phyloP scores from a whole-genome alignment of 2,797 vertebrate genomes.

The Myotis pilosus region DNA sequence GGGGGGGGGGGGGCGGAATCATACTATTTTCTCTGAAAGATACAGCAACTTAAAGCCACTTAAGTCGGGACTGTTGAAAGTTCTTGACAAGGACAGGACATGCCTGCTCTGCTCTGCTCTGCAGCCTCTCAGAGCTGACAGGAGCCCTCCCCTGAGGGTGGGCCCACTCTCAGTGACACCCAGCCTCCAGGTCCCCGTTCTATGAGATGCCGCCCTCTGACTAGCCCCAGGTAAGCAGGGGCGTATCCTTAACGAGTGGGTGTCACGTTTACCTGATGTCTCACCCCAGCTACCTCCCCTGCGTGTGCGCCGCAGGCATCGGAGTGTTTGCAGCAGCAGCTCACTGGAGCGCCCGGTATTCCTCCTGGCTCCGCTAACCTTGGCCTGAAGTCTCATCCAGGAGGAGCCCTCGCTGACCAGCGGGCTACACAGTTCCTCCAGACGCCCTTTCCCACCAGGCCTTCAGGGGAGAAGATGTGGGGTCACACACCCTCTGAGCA shows the following conservation, averaged over 20 bases:
- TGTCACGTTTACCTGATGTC: neutral
- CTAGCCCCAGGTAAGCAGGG: neutral
- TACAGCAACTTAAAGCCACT: neutral
- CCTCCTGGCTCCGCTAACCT: neutral
- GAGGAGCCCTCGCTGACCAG: neutral
- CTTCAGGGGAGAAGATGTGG: neutral
- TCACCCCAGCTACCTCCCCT: neutral
- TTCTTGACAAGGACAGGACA: neutral
- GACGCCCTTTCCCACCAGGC: neutral
- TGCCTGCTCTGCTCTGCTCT: neutral
- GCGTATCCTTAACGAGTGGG: neutral
- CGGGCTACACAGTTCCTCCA: neutral
- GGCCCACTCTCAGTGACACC: no score
- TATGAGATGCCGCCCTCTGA: neutral
- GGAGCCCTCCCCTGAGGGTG: neutral
- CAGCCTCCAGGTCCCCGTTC: neutral
- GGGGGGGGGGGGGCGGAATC: neutral
- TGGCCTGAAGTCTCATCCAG: neutral
- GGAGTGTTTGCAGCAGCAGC: neutral
- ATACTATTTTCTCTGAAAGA: neutral
- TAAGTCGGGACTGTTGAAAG: neutral
- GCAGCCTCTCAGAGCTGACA: neutral
- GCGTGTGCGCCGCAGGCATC: neutral
- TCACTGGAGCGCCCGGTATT: neutral
- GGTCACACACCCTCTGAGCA: neutral